Evolutionary conservation across 2,797 vertebrate genomes (phyloP), one percentile per base, ranked within the genome.

Genomic region (Coranthus polyacanthus): DNA sequence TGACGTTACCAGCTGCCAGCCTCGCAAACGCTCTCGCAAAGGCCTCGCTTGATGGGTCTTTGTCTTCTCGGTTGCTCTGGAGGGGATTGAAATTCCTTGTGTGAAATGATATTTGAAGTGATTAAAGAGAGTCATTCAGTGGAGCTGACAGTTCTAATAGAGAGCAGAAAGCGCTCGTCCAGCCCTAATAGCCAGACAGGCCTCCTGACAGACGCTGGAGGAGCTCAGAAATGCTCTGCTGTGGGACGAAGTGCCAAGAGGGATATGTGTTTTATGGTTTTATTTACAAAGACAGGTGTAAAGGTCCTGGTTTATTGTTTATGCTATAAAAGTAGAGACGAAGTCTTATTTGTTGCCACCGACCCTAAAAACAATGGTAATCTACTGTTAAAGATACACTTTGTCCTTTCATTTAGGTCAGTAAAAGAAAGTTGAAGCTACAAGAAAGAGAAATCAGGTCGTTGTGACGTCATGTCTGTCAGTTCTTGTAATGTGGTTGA

Each of bases 31-130:
- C 71, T 74, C 65, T 60, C 1, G 26, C 38, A 39, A 39, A 58
- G 79, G 72, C 54, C 70, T 52, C 17, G 11, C 65, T 75, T 49
- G 77, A 78, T 65, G 75, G 43, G 65, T 26, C 59, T 85, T 85
- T 85, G 83, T 89, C 84, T 86, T 74, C 54, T 50, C 70, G 18
- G 68, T 24, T 54, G 82, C 81, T 80, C 64, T 56, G 65, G 68
- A 72, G 72, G 56, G 80, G 83, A 84, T 83, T 88, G 75, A 72
- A 87, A 87, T 85, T 80, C 78, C 71, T 82, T 6, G 71, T 86
- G 88, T 88, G 88, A 90, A 89, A 90, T 86, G 82, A 90, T 91
- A 89, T 90, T 83, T 88, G 78, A 87, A 78, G 85, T 92, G 87
- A 92, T 91, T 88, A 90, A 90, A 93, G 87, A 63, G 63, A 82